Percentiles rank a stretch among this genome's conserved stretches.
Conservation (phyloP, 2,113 vertebrate species). For the Tetrao urogallus region DNA sequence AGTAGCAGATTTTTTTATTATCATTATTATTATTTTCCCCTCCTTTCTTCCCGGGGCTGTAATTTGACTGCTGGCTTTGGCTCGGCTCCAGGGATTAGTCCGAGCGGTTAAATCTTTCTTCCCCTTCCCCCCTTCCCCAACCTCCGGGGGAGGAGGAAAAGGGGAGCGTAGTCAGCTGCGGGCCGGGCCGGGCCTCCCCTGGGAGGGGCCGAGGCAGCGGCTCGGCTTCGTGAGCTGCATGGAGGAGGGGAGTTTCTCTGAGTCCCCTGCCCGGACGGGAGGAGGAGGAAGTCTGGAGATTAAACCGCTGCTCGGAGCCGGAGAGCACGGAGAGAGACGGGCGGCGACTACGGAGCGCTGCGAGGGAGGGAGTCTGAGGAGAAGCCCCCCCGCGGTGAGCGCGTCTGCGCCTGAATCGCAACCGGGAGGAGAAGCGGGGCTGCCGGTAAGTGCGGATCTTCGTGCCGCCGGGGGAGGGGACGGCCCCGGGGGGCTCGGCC, state of each 20-base stretch:
- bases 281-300: conserved; percentile 57
- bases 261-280: not conserved
- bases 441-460: conserved; percentile 34
- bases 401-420: not conserved
- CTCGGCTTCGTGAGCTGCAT: conserved; percentile 8
- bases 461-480: not conserved
- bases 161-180: not conserved
- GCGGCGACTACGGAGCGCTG: not conserved
- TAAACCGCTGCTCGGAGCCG: not conserved
- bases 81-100: conserved; percentile 62
- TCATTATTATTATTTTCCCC: not conserved
- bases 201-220: conserved; percentile 64
- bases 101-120: conserved; percentile 18
- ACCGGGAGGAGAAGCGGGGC: not conserved
- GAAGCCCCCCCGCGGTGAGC: not conserved
- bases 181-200: conserved; percentile 42
- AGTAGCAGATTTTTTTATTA: conserved; percentile 28
- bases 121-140: not conserved
- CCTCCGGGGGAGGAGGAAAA: not conserved
- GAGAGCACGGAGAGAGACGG: not conserved
- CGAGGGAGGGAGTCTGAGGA: not conserved
- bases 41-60: conserved; percentile 4
- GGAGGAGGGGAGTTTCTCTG: conserved; percentile 54
- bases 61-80: conserved; percentile 70
- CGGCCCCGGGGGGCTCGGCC: not conserved